A percentile compares a stretch with the other conserved stretches of the same genome.
Conservation (phyloP, 2,113 vertebrate genomes). For the Motacilla tschutschensis region DNA sequence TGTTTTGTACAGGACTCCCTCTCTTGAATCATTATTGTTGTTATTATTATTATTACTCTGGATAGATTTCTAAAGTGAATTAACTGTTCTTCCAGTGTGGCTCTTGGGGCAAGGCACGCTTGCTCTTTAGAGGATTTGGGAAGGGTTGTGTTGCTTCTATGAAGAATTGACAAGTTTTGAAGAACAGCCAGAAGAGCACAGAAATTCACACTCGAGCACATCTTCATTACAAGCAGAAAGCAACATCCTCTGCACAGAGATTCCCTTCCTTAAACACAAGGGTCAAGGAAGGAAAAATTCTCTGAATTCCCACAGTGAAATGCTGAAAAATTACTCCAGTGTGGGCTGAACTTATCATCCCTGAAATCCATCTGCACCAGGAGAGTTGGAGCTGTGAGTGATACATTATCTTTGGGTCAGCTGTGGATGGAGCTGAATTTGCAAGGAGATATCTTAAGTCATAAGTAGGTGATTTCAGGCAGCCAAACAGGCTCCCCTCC, state of each 20-base stretch:
- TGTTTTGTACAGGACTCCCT: not conserved
- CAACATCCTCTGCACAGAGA: not conserved
- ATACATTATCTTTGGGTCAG: not conserved
- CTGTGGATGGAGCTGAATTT: not conserved
- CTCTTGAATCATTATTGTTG: not conserved
- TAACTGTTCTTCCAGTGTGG: not conserved
- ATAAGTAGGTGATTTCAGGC: not conserved
- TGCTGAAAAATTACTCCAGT: not conserved
- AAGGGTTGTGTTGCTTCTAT: not conserved
- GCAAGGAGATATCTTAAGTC: not conserved
- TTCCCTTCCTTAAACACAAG: not conserved
- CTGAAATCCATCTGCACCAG: constrained; percentile 9
- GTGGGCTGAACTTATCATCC: not conserved
- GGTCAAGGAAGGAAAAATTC: not conserved
- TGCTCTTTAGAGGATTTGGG: not conserved
- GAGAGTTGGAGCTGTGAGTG: not conserved
- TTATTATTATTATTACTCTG: not conserved
- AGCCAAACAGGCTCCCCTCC: not conserved
- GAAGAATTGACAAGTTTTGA: not conserved
- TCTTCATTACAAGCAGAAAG: not conserved
- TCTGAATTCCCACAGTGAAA: not conserved
- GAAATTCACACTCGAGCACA: not conserved
- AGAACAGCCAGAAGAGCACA: not conserved
- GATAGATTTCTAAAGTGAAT: not conserved
- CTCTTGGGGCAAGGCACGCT: not conserved